A percentile compares a stretch with the other conserved stretches of the same genome.
phyloP scores from a whole-genome alignment of 2,888 invertebrate species.

The Aelia acuminata region DNA sequence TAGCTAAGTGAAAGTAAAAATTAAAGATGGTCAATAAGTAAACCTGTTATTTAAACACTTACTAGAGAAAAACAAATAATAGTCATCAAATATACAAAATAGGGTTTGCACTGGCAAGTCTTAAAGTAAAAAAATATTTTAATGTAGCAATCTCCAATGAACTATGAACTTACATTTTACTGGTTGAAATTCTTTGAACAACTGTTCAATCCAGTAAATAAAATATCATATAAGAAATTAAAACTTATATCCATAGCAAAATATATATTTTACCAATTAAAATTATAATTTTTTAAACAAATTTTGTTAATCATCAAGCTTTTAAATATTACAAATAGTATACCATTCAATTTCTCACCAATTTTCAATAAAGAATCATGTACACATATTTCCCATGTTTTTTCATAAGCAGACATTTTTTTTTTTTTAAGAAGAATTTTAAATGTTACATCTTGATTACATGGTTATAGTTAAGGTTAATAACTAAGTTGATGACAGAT shows the following conservation, averaged over 20 bases:
- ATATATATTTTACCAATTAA: not conserved
- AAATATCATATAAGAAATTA: not conserved
- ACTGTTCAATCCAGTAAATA: not conserved
- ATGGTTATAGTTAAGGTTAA: constrained; percentile 11
- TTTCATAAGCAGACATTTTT: not conserved
- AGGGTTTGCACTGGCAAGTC: no score
- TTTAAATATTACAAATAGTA: not conserved
- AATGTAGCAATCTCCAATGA: no score
- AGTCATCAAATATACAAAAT: no score
- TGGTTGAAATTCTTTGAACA: not conserved
- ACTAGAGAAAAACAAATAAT: no score
- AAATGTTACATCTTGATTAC: not conserved
- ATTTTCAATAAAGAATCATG: constrained; percentile 7
- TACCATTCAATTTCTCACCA: constrained; percentile 1
- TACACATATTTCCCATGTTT: constrained; percentile 16
- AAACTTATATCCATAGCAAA: not conserved
- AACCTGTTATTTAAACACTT: no score
- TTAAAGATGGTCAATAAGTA: no score
- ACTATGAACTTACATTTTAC: not conserved
- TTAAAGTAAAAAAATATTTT: no score
- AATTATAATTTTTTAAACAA: not conserved
- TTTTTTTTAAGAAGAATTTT: not conserved
- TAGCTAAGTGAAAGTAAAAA: no score
- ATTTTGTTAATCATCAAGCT: not conserved
- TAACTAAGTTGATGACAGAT: constrained; percentile 4